Evolutionary conservation across 1,140 invertebrate genomes (phyloP).

Genomic region (Melitaea cinxia): DNA sequence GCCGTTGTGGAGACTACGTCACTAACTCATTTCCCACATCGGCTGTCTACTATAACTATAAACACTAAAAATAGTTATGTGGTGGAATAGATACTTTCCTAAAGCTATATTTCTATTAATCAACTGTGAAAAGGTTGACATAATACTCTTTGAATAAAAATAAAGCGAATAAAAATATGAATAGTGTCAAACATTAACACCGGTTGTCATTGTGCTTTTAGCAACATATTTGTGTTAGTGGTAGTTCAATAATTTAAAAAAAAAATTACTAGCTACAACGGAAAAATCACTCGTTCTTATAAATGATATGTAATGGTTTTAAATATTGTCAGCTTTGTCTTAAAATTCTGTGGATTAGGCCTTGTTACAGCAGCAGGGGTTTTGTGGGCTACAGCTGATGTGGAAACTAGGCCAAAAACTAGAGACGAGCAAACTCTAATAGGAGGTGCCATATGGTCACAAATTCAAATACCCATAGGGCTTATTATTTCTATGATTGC

Average conservation of each 20-base stretch:
- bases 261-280: not conserved
- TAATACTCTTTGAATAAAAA: too few species aligned
- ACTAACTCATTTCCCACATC: too few species aligned
- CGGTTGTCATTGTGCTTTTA: too few species aligned
- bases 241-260: too few species aligned
- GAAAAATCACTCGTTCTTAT: not conserved
- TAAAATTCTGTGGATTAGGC: constrained; percentile 54
- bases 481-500: constrained; percentile 55
- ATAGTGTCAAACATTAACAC: not conserved
- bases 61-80: too few species aligned
- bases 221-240: too few species aligned
- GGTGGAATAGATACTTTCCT: too few species aligned
- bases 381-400: constrained; percentile 52
- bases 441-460: constrained; percentile 64
- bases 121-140: too few species aligned
- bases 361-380: constrained; percentile 47
- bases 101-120: too few species aligned
- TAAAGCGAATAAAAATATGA: too few species aligned
- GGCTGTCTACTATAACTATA: too few species aligned
- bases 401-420: constrained; percentile 48
- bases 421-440: constrained; percentile 61
- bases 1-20: too few species aligned
- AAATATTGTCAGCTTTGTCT: constrained; percentile 36
- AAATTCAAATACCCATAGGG: constrained; percentile 58
- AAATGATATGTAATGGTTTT: constrained; percentile 31